Base-by-base conservation (phyloP, 1,140 invertebrate genomes). In the Physella acuta region DNA sequence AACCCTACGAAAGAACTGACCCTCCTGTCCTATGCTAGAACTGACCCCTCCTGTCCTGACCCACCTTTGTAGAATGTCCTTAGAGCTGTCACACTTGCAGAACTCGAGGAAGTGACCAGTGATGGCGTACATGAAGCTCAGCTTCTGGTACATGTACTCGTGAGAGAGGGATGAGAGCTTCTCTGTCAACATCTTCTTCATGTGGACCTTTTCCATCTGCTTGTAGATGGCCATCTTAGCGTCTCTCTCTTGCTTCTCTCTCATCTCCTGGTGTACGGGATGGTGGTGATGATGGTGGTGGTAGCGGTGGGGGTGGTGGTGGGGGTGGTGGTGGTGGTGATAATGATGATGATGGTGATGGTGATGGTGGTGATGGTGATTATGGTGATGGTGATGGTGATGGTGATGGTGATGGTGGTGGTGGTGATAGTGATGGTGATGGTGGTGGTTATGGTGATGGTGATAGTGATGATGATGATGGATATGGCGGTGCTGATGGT, bases 401-500 rank as follows among this genome's bases (percentile, higher is more conserved):
- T 14, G 24, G 24, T 55, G 24, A 55, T 14, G 52, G 5, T 8
- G 8, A 14, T 14, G 24, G 26, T 55, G 8, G 24, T 55, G 24
- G 5, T 14, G 24, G 26, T 55, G 52, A 55, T 14, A 28, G 24
- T 55, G 8, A 24, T 55, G 8, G 24, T 55, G 8, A 55, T 14
- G 52, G 8, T 14, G 8, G 52, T 55, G 8, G 52, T 55, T n/a
- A 55, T n/a, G n/a, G n/a, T n/a, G n/a, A n/a, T 49, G 44, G 44
- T 49, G n/a, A n/a, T 49, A n/a, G n/a, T 49, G 44, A n/a, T 49
- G 44, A 49, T 49, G 44, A 49, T 49, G 44, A 49, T 49, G 44
- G n/a, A 14, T 11, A 49, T 49, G 44, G n/a, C n/a, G 44, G n/a
- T 49, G 44, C 11, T 49, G 44, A 49, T 49, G 44, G n/a, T 49